Evolutionary conservation across 2,797 vertebrate genomes (phyloP).

Genomic region (Fundulus diaphanus): DNA sequence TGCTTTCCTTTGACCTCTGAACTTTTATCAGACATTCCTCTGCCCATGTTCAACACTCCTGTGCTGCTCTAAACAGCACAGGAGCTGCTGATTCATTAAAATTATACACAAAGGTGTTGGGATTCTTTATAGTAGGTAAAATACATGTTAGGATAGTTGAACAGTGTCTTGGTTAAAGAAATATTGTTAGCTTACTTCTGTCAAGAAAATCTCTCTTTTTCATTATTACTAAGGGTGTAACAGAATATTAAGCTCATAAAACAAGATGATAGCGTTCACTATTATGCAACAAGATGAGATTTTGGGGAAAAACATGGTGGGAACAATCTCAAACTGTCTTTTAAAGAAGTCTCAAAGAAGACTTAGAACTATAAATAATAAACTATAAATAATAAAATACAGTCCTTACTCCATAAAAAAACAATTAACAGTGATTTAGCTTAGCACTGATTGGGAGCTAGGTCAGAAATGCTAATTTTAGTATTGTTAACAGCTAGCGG

Average conservation of each 20-base stretch:
- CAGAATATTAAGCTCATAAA: no score
- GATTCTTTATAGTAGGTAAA: slow-evolving; percentile 1
- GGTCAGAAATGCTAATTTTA: no score
- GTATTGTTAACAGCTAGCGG: no score
- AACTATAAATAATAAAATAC: not conserved
- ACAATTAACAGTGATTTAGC: not conserved
- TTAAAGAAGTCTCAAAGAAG: no score
- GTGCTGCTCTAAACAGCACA: slow-evolving; percentile 69
- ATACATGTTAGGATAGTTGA: not conserved
- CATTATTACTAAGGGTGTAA: no score
- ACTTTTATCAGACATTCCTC: slow-evolving; percentile 76
- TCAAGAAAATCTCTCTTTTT: not conserved
- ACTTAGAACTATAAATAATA: not conserved
- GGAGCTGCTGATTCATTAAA: slow-evolving; percentile 36
- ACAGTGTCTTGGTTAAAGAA: not conserved
- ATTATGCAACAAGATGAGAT: not conserved
- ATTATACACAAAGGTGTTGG: slow-evolving; percentile 13
- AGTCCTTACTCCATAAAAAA: not conserved
- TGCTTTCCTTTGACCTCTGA: slow-evolving; percentile 74
- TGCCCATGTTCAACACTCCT: slow-evolving; percentile 72
- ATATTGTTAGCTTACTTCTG: not conserved
- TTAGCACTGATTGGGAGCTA: no score
- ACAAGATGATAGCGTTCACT: not conserved
- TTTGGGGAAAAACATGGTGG: no score
- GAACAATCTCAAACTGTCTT: not conserved